phyloP scores from a whole-genome alignment of 2,113 vertebrate species.

The Fulmarus glacialis region DNA sequence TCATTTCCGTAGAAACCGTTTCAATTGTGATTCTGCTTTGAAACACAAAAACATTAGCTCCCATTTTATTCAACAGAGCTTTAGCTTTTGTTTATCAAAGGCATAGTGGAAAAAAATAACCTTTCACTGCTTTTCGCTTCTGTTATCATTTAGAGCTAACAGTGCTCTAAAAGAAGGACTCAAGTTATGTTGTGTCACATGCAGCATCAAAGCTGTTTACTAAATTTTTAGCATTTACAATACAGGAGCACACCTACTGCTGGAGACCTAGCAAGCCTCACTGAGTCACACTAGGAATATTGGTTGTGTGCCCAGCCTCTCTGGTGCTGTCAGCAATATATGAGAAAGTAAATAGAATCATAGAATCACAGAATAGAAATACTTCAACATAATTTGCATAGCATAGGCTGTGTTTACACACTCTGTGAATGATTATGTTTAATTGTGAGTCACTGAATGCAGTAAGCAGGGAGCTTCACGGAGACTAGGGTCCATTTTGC shows the following conservation, averaged over 20 bases:
- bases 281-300: not conserved
- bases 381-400: not conserved
- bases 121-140: not conserved
- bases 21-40: slow-evolving; percentile 42
- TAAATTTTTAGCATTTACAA: not conserved
- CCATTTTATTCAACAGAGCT: slow-evolving; percentile 40
- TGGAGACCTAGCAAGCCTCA: not conserved
- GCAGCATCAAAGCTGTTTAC: not conserved
- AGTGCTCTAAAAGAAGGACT: not conserved
- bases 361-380: not conserved
- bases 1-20: slow-evolving; percentile 58
- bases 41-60: slow-evolving; percentile 49
- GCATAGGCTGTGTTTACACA: not conserved
- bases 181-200: not conserved
- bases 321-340: not conserved
- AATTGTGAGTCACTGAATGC: not conserved
- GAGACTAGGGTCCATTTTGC: not conserved
- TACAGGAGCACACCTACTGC: not conserved
- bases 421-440: not conserved
- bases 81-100: slow-evolving; percentile 40
- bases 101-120: not conserved
- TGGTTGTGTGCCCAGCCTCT: not conserved
- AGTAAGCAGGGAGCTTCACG: not conserved
- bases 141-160: not conserved
- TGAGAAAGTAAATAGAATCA: not conserved